Evolutionary conservation across 1,140 invertebrate genomes (phyloP), one percentile per base, ranked within the genome.

Genomic region (Ylistrum balloti): DNA sequence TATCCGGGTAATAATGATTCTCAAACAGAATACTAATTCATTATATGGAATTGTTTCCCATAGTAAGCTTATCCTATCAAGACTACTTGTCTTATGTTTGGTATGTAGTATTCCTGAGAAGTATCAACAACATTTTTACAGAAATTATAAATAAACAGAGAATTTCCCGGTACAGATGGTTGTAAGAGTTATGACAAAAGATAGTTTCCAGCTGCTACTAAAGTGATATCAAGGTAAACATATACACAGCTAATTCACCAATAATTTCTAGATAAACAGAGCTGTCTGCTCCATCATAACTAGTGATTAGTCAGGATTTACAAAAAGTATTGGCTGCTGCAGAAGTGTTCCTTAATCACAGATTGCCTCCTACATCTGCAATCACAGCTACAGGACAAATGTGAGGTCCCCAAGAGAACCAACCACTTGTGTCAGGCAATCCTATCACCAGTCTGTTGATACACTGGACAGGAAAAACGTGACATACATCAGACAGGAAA

Each of bases 81-180:
- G 22, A 74, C 56, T 28, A 28, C 1, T 74, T 74, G n/a, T 74
- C 28, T 7, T 28, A 74, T 28, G 28, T 74, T 74, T 74, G n/a
- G 22, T 74, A 28, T 74, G 22, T n/a, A 74, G 56, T 28, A 0
- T n/a, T 74, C 35, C 35, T 7, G 35, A 38, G 35, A 38, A 38
- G 28, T 11, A 74, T 74, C 56, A 74, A 74, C 56, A 74, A 74
- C 28, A 74, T 74, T 74, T 28, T n/a, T 74, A 74, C 56, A 74
- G 56, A 74, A 74, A 74, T 74, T 74, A 22, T 74, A 74, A 74
- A 74, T n/a, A 74, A 74, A 74, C 56, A 74, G 56, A 74, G 56
- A 74, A 74, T 74, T 74, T 74, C 9, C 22, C 5, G 22, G 28
- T n/a, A 74, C 56, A 74, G 56, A 74, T 74, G 56, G 5, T 74